Evolutionary conservation across 2,888 invertebrate genomes (phyloP), one percentile per base, ranked within the genome.

Genomic region (Maniola hyperantus): DNA sequence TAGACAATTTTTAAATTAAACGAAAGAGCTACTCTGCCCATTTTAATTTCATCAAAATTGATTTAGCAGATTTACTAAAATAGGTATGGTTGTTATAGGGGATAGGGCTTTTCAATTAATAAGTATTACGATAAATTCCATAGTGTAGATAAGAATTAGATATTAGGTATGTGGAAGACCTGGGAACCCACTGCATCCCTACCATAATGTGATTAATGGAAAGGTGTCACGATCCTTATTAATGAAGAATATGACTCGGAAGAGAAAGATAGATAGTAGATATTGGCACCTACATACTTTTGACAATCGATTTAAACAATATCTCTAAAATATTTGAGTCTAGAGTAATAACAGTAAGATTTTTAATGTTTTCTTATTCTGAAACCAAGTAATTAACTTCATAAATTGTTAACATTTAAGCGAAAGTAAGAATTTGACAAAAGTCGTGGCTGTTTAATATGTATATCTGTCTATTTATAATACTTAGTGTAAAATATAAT

Each of bases 361-460:
- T 53, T 62, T 53, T 61, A 42, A 51, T 20, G 10, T 46, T 51
- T 53, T 53, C 62, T 26, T 42, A 62, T 26, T 53, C 39, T 15
- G 42, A 62, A 18, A 51, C 34, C n/a, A n/a, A n/a, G n/a, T 51
- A 42, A 53, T 39, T 39, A 53, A 33, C 51, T 62, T 36, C 60
- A 18, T 58, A 48, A 50, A 15, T 2, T n/a, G 34, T 60, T 48
- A 50, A 44, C 6, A 2, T 34, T 34, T 60, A 60, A 62, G 62
- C n/a, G 10, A 20, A 42, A 26, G 39, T 42, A 53, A 53, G 39
- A 51, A 39, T 51, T 61, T 61, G 15, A 18, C 53, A 51, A 53
- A 62, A 62, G 53, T 33, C 42, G 42, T 62, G 62, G 62, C 62
- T 62, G 62, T 62, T 62, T 53, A 48, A 50, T 60, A 34, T 60